These are phyloP conservation scores for Oryzaephilus surinamensis DNA, from an alignment of 1,140 invertebrate genomes.

Conservation along the genomic window DNA sequence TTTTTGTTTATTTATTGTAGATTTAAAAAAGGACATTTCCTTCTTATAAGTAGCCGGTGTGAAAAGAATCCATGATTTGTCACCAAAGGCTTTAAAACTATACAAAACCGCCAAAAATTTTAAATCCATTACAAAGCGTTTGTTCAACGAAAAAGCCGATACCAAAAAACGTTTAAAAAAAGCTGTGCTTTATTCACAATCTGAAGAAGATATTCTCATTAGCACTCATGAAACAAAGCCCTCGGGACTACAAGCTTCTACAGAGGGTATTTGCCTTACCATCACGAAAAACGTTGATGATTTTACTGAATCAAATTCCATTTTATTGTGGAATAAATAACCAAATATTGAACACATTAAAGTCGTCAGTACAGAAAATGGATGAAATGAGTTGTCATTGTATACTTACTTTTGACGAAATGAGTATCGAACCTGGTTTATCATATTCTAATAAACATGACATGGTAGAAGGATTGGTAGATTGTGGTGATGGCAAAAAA, in stretches of 20 bases:
- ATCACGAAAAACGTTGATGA: neutral
- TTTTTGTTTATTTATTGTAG: too few species aligned
- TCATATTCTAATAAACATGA: neutral
- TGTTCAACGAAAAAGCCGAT: too few species aligned
- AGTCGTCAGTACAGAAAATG: neutral
- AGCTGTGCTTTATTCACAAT: too few species aligned
- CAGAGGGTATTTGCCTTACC: constrained; percentile 3
- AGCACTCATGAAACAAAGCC: neutral
- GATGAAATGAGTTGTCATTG: neutral
- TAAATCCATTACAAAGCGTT: too few species aligned
- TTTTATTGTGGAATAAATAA: constrained; percentile 6
- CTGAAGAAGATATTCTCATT: constrained; percentile 1
- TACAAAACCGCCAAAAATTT: too few species aligned
- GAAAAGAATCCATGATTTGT: too few species aligned
- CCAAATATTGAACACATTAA: constrained; percentile 5
- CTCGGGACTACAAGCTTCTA: neutral
- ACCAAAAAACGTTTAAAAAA: too few species aligned
- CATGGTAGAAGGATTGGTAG: too few species aligned
- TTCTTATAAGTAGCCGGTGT: too few species aligned
- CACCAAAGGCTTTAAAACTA: too few species aligned
- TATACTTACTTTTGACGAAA: constrained; percentile 11
- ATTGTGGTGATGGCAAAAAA: too few species aligned
- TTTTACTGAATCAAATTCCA: constrained; percentile 5
- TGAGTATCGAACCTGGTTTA: neutral
- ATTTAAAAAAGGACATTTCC: too few species aligned